Evolutionary conservation across 2,888 invertebrate genomes (phyloP).

Genomic region (Machimus atricapillus): DNA sequence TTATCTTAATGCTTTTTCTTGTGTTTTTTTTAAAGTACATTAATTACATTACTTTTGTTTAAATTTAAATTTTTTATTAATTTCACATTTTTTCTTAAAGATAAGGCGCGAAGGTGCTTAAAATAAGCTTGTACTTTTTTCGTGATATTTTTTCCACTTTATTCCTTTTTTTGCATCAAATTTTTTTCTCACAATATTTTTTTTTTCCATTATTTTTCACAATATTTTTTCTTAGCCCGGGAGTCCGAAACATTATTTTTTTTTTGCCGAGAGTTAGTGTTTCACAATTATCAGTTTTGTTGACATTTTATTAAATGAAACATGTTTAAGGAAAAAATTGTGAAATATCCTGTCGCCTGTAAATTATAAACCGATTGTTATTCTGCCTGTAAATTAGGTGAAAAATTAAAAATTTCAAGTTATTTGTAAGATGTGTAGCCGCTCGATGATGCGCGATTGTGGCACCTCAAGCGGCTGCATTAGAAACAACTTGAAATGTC

Average conservation of each 20-base stretch:
- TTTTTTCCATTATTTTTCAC: constrained; percentile 50
- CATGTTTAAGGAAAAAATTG: neutral
- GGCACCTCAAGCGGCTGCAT: neutral
- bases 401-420: constrained; percentile 46
- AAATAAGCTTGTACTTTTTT: constrained; percentile 76
- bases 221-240: constrained; percentile 63
- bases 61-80: constrained; percentile 55
- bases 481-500: constrained; percentile 50
- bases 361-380: constrained; percentile 55
- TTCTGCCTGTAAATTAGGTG: constrained; percentile 48
- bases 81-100: constrained; percentile 65
- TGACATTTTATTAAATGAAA: constrained; percentile 47
- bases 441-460: neutral
- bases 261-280: constrained; percentile 53
- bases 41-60: constrained; percentile 50
- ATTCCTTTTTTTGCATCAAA: constrained; percentile 50
- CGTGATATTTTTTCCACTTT: constrained; percentile 61
- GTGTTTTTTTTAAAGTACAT: constrained; percentile 61
- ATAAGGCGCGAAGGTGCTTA: constrained; percentile 78
- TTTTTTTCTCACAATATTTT: constrained; percentile 50
- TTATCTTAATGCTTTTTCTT: constrained; percentile 54
- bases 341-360: constrained; percentile 52
- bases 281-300: constrained; percentile 46
- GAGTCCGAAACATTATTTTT: constrained; percentile 64
- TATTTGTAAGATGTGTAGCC: neutral